Evolutionary conservation across 2,113 vertebrate genomes (phyloP), one percentile per base, ranked within the genome.

Genomic region (Tupaia chinensis): DNA sequence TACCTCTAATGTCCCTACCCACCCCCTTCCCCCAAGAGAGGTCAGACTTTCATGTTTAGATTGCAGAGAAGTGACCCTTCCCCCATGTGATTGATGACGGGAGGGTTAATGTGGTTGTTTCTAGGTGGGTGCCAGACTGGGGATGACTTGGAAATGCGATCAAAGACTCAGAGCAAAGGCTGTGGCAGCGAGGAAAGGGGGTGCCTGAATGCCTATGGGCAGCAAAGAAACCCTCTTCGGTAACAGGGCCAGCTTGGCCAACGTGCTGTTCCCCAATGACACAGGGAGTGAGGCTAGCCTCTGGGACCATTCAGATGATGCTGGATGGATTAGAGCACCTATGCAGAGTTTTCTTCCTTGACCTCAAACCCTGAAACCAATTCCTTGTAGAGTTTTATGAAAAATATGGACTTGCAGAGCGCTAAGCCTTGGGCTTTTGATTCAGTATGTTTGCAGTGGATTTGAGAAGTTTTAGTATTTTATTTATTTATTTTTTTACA

Each of bases 21-120:
- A 92, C 34, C 13, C 72, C 73, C 53, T 0, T 12, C 34, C 92
- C 87, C 25, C 53, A 92, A 86, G 79, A 89, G n/a, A 81, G 95
- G 85, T 83, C 83, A 89, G 96, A 87, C 20, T 94, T 92, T 72
- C 89, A 6, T 86, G 92, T 93, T 97, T 84, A 95, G 86, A 89
- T 92, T 74, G 96, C 89, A 78, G 82, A 93, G 97, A 93, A 76
- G 94, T 91, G 94, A 91, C 94, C 94, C 60, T 84, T 87, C 87
- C 32, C 32, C 32, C 79, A 68, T 72, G 92, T 97, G 96, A 94
- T 2, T 85, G 92, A 97, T 83, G 96, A 93, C 85, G 80, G 86
- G 76, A 93, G 73, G 68, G 79, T 83, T 66, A 32, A 56, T 7
- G 63, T 29, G n/a, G 74, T 17, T 89, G 72, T 23, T 5, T 53